Evolutionary conservation across 2,888 invertebrate genomes (phyloP), one percentile per base, ranked within the genome.

Genomic region (Oxyteleia sp.): DNA sequence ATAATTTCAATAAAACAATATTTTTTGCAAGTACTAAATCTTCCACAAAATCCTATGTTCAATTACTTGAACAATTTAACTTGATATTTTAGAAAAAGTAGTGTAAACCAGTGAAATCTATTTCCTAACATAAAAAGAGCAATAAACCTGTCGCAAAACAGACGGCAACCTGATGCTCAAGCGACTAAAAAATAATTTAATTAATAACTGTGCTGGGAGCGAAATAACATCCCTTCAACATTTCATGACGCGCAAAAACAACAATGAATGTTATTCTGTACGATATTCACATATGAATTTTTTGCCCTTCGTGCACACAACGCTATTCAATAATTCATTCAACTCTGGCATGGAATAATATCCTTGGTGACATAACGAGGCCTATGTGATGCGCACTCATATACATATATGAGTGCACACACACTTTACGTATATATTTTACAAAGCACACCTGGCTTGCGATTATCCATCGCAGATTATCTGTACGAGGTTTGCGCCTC

Each of bases 241-340:
- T 20, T 20, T 10, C 35, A 13, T 20, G 11, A 35, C 41, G n/a
- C 2, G 38, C 0, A 38, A 35, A 61, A 72, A 72, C 35, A 53
- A 63, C 43, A 63, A 43, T 53, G 26, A 18, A 35, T 38, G 69
- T 57, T 57, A 47, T 69, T 71, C 23, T 8, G 35, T 63, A 63
- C 63, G 61, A 63, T 71, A 59, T 71, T 38, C 15, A 59, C 32
- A 45, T 15, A 32, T 41, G 55, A 69, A 53, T 63, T 38, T 84
- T 84, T 72, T 61, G 75, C 82, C 64, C 61, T 82, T 74, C 69
- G 69, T 49, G 51, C 75, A 47, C 75, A 47, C 68, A n/a, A 32
- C 2, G 57, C 82, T 71, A 75, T 85, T 90, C 88, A 88, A 89
- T 91, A 86, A 90, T 90, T 90, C 90, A 88, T 86, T 71, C 69